Percentiles rank a stretch among this genome's conserved stretches.
These are phyloP conservation scores for Oscheius sp. DNA, from an alignment of 2,888 invertebrate genomes.

Conservation along the genomic window DNA sequence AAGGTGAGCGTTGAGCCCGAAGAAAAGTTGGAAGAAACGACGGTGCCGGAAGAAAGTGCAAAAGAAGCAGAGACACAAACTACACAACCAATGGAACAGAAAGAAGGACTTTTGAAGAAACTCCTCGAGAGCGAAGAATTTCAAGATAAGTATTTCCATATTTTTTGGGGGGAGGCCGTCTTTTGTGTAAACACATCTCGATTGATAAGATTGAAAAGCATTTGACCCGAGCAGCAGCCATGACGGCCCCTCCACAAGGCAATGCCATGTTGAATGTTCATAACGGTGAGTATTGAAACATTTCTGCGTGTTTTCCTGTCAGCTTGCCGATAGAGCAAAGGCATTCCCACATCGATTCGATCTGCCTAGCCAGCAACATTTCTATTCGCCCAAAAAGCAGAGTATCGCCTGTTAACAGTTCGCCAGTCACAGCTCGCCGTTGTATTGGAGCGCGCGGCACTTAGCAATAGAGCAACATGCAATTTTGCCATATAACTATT, in stretches of 20 bases:
- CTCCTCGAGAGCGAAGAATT: background rate
- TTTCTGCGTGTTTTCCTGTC: background rate
- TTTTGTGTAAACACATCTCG: too few relatives aligned
- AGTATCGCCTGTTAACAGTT: too few relatives aligned
- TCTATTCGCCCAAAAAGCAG: too few relatives aligned
- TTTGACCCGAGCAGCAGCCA: background rate
- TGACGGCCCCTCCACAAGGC: background rate
- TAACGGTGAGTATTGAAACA: background rate
- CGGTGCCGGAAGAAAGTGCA: background rate
- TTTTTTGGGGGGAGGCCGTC: too few relatives aligned
- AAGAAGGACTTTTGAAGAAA: background rate
- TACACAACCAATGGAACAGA: background rate
- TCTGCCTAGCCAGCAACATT: too few relatives aligned
- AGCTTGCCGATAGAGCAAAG: background rate
- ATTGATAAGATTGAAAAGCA: too few relatives aligned
- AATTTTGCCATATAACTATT: too few relatives aligned
- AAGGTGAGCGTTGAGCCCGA: background rate
- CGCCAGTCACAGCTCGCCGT: too few relatives aligned
- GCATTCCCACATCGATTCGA: background rate
- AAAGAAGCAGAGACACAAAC: too few relatives aligned
- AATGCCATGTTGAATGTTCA: background rate
- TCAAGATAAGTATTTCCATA: background rate
- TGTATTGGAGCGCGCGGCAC: too few relatives aligned
- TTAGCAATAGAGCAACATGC: too few relatives aligned
- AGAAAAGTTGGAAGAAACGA: background rate